Evolutionary conservation across 2,888 invertebrate genomes (phyloP), one percentile per base, ranked within the genome.

Genomic region (Synergus gifuensis): DNA sequence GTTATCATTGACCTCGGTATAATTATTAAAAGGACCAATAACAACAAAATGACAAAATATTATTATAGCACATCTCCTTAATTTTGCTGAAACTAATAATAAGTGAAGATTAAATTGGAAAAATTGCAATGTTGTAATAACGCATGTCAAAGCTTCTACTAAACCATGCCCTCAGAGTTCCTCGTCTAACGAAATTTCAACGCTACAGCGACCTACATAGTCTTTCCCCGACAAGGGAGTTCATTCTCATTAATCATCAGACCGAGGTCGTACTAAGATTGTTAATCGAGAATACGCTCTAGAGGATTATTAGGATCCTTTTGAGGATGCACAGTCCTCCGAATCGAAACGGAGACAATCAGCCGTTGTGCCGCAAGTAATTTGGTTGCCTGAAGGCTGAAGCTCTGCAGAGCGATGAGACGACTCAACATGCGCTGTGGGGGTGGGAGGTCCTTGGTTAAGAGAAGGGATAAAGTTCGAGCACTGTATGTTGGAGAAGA

Each of bases 371-470:
- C 22, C 28, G 28, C 78, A 28, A 62, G 62, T n/a, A 62, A 12
- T 86, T 86, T 86, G 79, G 44, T 79, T 76, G 18, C 22, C 22
- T 28, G 22, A 28, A 28, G 22, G 22, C 82, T 46, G 46, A 46
- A 46, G 46, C 46, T 46, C 46, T 8, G 46, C 8, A 54, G 22
- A 28, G 22, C n/a, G 54, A n/a, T 54, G n/a, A 54, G 54, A 54
- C 5, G 8, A 54, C 8, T 54, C n/a, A 54, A 54, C 54, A 0
- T n/a, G 12, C n/a, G 8, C 54, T 54, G 7, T 54, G 14, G 54
- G 54, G 54, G n/a, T 7, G 54, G 8, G 54, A 8, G 54, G n/a
- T 54, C n/a, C n/a, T 54, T 54, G 8, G n/a, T 4, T 54, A n/a
- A 54, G 54, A n/a, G n/a, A n/a, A 54, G 54, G 14, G n/a, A n/a